A percentile compares a stretch with the other conserved stretches of the same genome.
phyloP scores from a whole-genome alignment of 2,888 invertebrate genomes.

The Oscheius onirici region DNA sequence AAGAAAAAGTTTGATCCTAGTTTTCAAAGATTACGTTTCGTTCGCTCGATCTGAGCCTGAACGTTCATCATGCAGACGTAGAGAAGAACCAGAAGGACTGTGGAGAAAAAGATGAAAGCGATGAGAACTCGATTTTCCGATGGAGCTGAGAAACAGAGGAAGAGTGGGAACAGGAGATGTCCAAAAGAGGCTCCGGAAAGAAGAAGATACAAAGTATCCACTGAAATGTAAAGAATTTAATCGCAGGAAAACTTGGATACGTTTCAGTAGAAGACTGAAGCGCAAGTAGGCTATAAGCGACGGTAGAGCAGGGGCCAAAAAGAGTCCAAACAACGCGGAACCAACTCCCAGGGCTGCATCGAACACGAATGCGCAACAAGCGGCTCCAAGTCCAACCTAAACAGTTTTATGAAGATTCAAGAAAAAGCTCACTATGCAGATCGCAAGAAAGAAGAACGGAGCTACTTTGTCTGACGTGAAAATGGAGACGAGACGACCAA shows the following conservation, averaged over 20 bases:
- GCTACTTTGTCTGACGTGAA: conserved; percentile 48
- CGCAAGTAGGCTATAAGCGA: conserved; percentile 43
- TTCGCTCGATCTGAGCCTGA: conserved; percentile 58
- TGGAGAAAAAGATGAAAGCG: conserved; percentile 57
- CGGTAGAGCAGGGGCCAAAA: conserved; percentile 42
- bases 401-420: conserved; percentile 3
- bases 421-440: conserved; percentile 40
- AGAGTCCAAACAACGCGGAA: conserved; percentile 44
- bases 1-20: not conserved
- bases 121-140: conserved; percentile 53
- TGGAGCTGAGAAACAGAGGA: conserved; percentile 47
- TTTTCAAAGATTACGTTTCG: conserved; percentile 38
- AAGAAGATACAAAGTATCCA: conserved; percentile 38
- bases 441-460: conserved; percentile 46
- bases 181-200: conserved; percentile 55
- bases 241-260: too few species aligned
- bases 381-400: conserved; percentile 48
- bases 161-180: conserved; percentile 51
- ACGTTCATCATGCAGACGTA: conserved; percentile 58
- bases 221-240: conserved; percentile 31
- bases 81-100: conserved; percentile 57
- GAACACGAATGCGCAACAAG: conserved; percentile 45
- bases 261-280: conserved; percentile 40
- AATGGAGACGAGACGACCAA: conserved; percentile 37
- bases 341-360: conserved; percentile 45